These are phyloP conservation scores for Agrotis segetum DNA, from an alignment of 2,888 invertebrate species.

Conservation along the genomic window DNA sequence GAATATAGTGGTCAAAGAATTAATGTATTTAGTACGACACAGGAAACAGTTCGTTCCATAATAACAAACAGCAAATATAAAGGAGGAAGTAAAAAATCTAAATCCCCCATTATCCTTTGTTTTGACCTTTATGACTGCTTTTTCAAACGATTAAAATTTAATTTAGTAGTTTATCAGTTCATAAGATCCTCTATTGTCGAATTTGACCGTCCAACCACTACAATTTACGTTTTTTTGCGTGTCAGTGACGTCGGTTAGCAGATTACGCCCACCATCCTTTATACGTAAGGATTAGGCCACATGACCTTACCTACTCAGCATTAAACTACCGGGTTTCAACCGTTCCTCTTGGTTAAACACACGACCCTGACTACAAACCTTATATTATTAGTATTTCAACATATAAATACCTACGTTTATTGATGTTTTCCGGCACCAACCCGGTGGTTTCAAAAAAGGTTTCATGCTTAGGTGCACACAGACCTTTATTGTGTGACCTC, in stretches of 20 bases:
- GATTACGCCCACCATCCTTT: slow-evolving; percentile 5
- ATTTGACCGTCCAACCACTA: neutral
- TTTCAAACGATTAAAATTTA: neutral
- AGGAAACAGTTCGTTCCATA: no score
- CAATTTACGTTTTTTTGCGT: neutral
- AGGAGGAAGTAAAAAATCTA: no score
- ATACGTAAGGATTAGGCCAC: slow-evolving; percentile 7
- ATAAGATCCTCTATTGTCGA: neutral
- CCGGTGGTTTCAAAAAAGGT: slow-evolving; percentile 40
- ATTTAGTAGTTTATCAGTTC: no score
- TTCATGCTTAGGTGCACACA: slow-evolving; percentile 44
- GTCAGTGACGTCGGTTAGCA: neutral
- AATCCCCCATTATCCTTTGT: no score
- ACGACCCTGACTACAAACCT: slow-evolving; percentile 41
- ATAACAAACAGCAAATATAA: no score
- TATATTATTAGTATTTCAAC: slow-evolving; percentile 50
- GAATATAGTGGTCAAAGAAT: no score
- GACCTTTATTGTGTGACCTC: slow-evolving; percentile 40
- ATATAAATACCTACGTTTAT: slow-evolving; percentile 10
- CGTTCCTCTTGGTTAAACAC: slow-evolving; percentile 32
- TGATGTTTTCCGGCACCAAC: slow-evolving; percentile 49
- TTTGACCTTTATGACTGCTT: neutral
- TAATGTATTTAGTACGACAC: no score
- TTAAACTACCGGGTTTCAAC: slow-evolving; percentile 7
- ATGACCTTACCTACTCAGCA: neutral